Percentiles rank a stretch among this genome's conserved stretches.
Evolutionary conservation across 2,113 vertebrate genomes (phyloP).

Genomic region (Cranoglanis bouderius): DNA sequence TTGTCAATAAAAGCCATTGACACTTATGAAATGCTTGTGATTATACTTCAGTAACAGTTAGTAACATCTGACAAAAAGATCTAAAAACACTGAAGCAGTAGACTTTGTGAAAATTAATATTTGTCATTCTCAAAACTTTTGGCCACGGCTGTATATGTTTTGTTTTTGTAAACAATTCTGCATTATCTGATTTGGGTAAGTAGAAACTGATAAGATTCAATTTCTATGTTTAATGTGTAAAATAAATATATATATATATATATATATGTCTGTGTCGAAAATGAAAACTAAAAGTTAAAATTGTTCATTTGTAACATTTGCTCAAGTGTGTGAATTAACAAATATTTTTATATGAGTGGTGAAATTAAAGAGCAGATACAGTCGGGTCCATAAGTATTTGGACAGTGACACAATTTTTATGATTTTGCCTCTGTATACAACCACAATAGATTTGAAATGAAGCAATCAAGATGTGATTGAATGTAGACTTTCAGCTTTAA

Average conservation of each 20-base stretch:
- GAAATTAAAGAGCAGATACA: background rate
- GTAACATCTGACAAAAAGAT: too few species aligned
- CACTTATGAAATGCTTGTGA: too few species aligned
- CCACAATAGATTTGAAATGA: background rate
- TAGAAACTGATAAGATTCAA: constrained; percentile 12
- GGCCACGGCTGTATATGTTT: too few species aligned
- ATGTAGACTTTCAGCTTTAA: background rate
- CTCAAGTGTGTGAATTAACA: background rate
- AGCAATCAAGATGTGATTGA: background rate
- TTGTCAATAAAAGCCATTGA: too few species aligned
- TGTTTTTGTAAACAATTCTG: constrained; percentile 6
- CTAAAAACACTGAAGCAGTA: too few species aligned
- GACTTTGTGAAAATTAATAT: too few species aligned
- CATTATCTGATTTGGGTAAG: constrained; percentile 17
- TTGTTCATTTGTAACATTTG: background rate
- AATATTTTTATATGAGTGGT: background rate
- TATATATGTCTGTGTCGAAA: background rate
- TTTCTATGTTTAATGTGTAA: background rate
- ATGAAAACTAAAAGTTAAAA: background rate
- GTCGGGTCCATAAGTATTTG: background rate
- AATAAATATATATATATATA: too few species aligned
- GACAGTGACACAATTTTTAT: background rate
- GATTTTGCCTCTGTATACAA: background rate
- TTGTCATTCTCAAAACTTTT: too few species aligned
- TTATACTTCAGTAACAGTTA: too few species aligned